Conservation (phyloP, 2,888 invertebrate species). For the Laspeyria flexula region DNA sequence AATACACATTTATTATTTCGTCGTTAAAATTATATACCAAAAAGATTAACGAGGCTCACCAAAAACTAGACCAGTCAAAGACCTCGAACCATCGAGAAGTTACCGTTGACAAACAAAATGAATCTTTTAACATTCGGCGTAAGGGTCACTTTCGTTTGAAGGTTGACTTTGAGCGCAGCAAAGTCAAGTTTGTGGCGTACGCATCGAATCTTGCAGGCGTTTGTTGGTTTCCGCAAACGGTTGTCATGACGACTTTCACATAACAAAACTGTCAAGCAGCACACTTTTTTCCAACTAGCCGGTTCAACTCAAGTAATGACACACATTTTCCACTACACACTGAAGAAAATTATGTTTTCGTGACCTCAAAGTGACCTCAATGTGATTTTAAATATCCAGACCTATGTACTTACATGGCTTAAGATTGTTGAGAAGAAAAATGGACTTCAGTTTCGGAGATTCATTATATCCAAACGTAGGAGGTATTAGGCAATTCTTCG, state of each 20-base stretch:
- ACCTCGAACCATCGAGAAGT: slow-evolving; percentile 43
- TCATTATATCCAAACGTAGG: slow-evolving; percentile 72
- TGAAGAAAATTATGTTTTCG: slow-evolving; percentile 69
- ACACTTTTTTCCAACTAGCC: slow-evolving; percentile 60
- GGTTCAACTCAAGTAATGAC: slow-evolving; percentile 59
- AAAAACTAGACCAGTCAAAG: slow-evolving; percentile 65
- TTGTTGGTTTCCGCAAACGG: slow-evolving; percentile 69
- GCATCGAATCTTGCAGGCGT: slow-evolving; percentile 51
- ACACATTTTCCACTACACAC: slow-evolving; percentile 53
- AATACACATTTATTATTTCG: slow-evolving; percentile 28
- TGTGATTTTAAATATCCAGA: slow-evolving; percentile 40
- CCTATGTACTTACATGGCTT: slow-evolving; percentile 57
- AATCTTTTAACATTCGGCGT: slow-evolving; percentile 31
- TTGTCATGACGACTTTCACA: slow-evolving; percentile 63
- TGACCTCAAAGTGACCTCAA: slow-evolving; percentile 57
- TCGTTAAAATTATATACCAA: slow-evolving; percentile 34
- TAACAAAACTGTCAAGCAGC: slow-evolving; percentile 76
- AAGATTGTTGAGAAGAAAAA: slow-evolving; percentile 60
- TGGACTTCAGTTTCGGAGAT: slow-evolving; percentile 81
- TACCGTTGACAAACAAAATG: slow-evolving; percentile 15
- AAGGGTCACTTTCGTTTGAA: slow-evolving; percentile 36
- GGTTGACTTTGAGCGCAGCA: slow-evolving; percentile 14
- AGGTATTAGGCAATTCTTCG: slow-evolving; percentile 68
- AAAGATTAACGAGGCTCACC: slow-evolving; percentile 47
- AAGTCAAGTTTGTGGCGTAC: slow-evolving; percentile 39